These are phyloP conservation scores for Melanerpes aurifrons DNA, from an alignment of 2,113 vertebrate species.

Conservation along the genomic window DNA sequence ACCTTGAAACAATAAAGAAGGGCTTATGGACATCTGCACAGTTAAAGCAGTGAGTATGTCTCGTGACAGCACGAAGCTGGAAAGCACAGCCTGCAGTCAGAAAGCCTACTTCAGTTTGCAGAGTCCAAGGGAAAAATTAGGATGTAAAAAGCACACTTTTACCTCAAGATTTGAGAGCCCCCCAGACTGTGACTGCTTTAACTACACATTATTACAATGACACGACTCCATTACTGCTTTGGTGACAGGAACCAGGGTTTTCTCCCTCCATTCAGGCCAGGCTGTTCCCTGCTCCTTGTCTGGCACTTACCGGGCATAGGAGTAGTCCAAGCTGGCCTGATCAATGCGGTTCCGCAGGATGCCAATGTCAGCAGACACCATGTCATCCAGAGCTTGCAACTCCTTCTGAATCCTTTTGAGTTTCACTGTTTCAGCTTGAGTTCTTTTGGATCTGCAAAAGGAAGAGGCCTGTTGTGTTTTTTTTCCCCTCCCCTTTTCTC, in stretches of 20 bases:
- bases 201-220: background rate
- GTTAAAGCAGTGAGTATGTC: slow-evolving; percentile 13
- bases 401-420: slow-evolving; percentile 93
- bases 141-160: slow-evolving; percentile 1
- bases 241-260: background rate
- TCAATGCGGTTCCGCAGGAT: slow-evolving; percentile 92
- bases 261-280: background rate
- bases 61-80: background rate
- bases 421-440: slow-evolving; percentile 91
- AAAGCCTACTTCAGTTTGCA: background rate
- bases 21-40: slow-evolving; percentile 12
- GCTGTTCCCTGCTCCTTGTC: background rate
- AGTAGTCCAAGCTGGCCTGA: slow-evolving; percentile 91
- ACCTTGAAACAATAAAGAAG: slow-evolving; percentile 32
- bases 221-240: background rate
- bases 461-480: background rate
- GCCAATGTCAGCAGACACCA: slow-evolving; percentile 92
- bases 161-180: background rate
- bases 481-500: background rate
- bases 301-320: slow-evolving; percentile 81
- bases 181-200: background rate
- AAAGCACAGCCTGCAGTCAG: background rate
- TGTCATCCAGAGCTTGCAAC: slow-evolving; percentile 91
- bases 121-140: background rate
- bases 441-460: slow-evolving; percentile 89